Evolutionary conservation across 30 jellyfish, hydroid and myxozoan genomes (phyloP), one percentile per base, ranked within the genome.

Genomic region (Hydra vulgaris): DNA sequence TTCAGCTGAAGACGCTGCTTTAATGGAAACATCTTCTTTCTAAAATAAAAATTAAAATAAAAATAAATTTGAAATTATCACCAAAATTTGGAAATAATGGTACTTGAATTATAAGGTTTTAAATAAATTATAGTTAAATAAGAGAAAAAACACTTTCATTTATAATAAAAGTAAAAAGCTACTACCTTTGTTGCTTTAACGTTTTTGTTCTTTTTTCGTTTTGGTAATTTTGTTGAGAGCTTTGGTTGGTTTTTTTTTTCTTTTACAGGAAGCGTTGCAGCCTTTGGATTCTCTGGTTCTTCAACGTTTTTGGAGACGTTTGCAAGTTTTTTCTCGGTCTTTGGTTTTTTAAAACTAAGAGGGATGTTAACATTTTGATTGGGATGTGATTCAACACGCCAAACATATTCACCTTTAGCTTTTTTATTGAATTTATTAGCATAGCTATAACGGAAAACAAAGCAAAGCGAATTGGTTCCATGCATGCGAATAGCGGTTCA

Each of bases 121-220:
- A n/a, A n/a, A n/a, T n/a, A n/a, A n/a, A n/a, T n/a, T n/a, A n/a
- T n/a, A n/a, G n/a, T n/a, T n/a, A n/a, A n/a, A n/a, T n/a, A n/a
- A n/a, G n/a, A n/a, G n/a, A n/a, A n/a, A n/a, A n/a, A n/a, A n/a
- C n/a, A n/a, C n/a, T n/a, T 5, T 8, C 7, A 25, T 53, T 73
- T 22, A 21, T n/a, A 73, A 73, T 21, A 40, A 40, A 40, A 40
- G 8, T 40, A 40, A 40, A 3, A 12, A 40, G 20, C 3, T 0
- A 80, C 85, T 21, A 71, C 79, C 15, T 78, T 72, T 7, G 88
- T 81, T 0, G 90, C 94, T 72, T 80, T 88, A 23, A 86, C 96
- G 0, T 89, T 89, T 12, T 56, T 54, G 23, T 78, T 78, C 82
- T 80, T 86, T 26, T 84, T 80, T 25, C 74, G 26, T n/a, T 75